Evolutionary conservation across 2,113 vertebrate species (phyloP).

Genomic region (Caranx ignobilis): DNA sequence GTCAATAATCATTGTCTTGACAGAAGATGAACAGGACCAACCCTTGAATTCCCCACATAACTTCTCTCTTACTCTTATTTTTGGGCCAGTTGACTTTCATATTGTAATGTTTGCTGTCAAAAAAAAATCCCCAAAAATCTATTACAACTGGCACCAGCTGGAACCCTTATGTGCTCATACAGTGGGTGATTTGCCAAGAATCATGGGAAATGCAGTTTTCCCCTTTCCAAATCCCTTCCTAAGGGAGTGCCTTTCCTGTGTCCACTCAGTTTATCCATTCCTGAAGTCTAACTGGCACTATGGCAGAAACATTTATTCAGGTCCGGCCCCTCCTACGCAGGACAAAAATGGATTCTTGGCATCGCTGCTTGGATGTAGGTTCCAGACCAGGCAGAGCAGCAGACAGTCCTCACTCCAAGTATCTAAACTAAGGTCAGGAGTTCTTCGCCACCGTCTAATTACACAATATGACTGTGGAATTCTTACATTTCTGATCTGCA

Average conservation of each 20-base stretch:
- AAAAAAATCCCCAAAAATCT: not conserved
- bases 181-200: conserved; percentile 12
- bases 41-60: not conserved
- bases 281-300: conserved; percentile 28
- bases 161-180: conserved; percentile 9
- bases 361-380: conserved; percentile 61
- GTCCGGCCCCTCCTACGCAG: conserved; percentile 59
- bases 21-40: too few relatives aligned
- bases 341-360: conserved; percentile 66
- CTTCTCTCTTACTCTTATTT: not conserved
- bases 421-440: conserved; percentile 72
- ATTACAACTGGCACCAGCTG: not conserved
- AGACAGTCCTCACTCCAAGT: conserved; percentile 61
- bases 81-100: conserved; percentile 1
- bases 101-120: not conserved
- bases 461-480: conserved; percentile 66
- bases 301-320: conserved; percentile 62
- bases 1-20: not conserved
- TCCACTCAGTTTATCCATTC: conserved; percentile 54
- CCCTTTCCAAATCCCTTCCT: conserved; percentile 19
- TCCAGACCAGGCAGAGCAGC: conserved; percentile 46
- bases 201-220: conserved; percentile 46
- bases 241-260: conserved; percentile 54
- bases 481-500: conserved; percentile 65
- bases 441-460: conserved; percentile 67